These are phyloP conservation scores for Amblyjoppa fuscipennis DNA, from an alignment of 2,888 invertebrate species.

Conservation along the genomic window DNA sequence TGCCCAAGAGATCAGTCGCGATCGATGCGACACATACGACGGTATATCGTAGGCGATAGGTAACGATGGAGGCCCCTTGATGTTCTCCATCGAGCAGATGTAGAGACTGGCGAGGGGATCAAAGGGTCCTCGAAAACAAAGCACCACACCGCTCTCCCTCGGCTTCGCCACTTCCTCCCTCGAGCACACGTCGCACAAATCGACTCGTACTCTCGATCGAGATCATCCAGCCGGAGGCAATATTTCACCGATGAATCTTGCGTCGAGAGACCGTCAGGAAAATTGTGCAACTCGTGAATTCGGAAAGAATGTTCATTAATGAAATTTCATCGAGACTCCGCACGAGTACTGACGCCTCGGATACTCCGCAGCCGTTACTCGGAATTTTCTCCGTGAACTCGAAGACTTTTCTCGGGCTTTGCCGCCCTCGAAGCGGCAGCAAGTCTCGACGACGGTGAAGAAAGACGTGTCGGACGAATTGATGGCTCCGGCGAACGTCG, in stretches of 20 bases:
- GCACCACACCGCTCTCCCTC: conserved; percentile 34
- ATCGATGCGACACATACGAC: conserved; percentile 30
- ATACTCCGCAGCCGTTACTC: too few relatives aligned
- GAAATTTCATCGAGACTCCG: not conserved
- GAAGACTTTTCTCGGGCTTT: not conserved
- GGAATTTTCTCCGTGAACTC: too few relatives aligned
- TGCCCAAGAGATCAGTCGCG: conserved; percentile 51
- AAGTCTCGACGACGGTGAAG: not conserved
- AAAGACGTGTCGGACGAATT: not conserved
- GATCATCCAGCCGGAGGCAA: not conserved
- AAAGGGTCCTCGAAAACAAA: conserved; percentile 66
- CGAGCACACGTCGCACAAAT: not conserved
- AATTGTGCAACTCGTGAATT: not conserved
- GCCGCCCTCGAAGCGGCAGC: not conserved
- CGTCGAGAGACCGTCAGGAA: not conserved
- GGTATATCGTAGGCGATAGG: conserved; percentile 19
- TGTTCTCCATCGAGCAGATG: conserved; percentile 53
- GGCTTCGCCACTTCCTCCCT: conserved; percentile 40
- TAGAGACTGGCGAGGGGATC: conserved; percentile 59
- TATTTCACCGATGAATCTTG: not conserved
- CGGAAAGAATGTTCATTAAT: conserved; percentile 1
- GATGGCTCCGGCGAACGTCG: not conserved
- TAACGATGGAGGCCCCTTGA: not conserved
- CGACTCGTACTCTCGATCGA: not conserved
- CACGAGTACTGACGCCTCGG: too few relatives aligned